Conservation (phyloP, 1,140 invertebrate species). For the Micrasema longulum region DNA sequence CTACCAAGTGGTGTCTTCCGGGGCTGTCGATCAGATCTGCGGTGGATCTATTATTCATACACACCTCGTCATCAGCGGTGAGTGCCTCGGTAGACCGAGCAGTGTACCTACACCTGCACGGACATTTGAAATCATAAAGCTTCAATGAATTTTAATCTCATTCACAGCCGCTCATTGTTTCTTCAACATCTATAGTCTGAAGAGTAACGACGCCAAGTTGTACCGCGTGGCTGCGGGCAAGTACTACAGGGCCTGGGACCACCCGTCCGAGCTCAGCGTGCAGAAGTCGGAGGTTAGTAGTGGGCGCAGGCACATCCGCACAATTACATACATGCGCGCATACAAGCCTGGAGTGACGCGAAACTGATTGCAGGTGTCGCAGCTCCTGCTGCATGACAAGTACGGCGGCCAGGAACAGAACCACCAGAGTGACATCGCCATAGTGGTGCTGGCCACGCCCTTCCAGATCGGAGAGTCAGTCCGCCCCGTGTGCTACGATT, state of each 20-base stretch:
- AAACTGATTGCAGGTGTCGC: neutral
- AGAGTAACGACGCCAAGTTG: neutral
- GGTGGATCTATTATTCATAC: constrained; percentile 25
- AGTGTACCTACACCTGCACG: no score
- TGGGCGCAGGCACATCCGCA: neutral
- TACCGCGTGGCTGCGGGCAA: constrained; percentile 36
- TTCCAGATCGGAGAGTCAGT: constrained; percentile 5
- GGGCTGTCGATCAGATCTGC: constrained; percentile 6
- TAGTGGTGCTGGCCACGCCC: constrained; percentile 5
- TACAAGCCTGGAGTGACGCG: no score
- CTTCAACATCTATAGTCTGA: neutral
- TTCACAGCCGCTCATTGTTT: constrained; percentile 40
- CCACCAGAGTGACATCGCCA: constrained; percentile 15
- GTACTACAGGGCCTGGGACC: constrained; percentile 20
- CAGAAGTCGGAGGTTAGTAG: constrained; percentile 11
- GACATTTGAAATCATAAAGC: no score
- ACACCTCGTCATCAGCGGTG: constrained; percentile 20
- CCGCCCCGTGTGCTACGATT: constrained; percentile 22
- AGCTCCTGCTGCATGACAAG: neutral
- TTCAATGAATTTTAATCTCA: no score
- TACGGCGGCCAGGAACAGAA: constrained; percentile 3
- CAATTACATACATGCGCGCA: no score
- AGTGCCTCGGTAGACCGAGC: no score
- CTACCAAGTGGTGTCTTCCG: neutral
- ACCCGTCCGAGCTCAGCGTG: neutral